Evolutionary conservation across 2,888 invertebrate species (phyloP).

Genomic region (Timandra comae): DNA sequence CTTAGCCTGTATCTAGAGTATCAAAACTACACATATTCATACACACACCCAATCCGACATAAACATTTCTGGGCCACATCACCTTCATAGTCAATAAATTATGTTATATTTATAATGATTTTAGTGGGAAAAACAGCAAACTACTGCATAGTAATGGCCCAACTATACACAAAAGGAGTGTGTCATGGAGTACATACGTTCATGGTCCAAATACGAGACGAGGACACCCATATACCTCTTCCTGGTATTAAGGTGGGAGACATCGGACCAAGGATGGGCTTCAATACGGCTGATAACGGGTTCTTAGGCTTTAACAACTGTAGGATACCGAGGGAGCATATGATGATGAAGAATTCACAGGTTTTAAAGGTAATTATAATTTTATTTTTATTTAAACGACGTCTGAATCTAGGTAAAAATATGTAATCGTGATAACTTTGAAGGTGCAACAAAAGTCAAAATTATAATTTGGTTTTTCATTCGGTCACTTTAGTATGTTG

Average conservation of each 20-base stretch:
- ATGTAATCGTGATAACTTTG: too few relatives aligned
- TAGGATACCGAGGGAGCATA: constrained; percentile 87
- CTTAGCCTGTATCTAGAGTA: too few relatives aligned
- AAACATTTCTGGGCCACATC: too few relatives aligned
- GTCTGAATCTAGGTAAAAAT: too few relatives aligned
- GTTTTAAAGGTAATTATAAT: constrained; percentile 74
- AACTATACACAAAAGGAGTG: constrained; percentile 86
- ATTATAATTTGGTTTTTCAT: too few relatives aligned
- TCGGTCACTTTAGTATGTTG: too few relatives aligned
- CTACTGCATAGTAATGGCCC: constrained; percentile 92
- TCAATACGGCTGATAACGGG: constrained; percentile 93
- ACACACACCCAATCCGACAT: too few relatives aligned
- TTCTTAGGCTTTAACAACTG: constrained; percentile 90
- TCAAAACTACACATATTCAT: too few relatives aligned
- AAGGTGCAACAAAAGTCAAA: too few relatives aligned
- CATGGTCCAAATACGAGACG: constrained; percentile 90
- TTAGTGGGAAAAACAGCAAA: constrained; percentile 94
- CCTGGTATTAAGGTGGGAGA: constrained; percentile 93
- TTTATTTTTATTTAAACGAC: too few relatives aligned
- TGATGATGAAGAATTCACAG: constrained; percentile 95
- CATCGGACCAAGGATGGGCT: constrained; percentile 93
- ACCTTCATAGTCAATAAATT: too few relatives aligned
- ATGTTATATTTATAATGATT: too few relatives aligned
- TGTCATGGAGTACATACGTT: constrained; percentile 93
- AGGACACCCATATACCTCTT: constrained; percentile 88